Evolutionary conservation across 2,797 vertebrate genomes (phyloP), one percentile per base, ranked within the genome.

Genomic region (Ciconia nigra): DNA sequence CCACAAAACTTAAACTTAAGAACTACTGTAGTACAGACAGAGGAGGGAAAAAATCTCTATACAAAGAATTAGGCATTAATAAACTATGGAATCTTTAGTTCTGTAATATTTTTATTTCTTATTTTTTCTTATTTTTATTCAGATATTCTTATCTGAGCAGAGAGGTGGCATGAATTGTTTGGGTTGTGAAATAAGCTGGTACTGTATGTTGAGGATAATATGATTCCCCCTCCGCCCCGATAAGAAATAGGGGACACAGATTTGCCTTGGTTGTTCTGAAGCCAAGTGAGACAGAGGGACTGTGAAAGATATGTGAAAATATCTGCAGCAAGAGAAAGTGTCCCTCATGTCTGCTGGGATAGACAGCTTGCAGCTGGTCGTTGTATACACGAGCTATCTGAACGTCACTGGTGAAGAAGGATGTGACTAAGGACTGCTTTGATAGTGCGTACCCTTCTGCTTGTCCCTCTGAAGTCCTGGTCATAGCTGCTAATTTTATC

Each of bases 311-410:
- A 10, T 0, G 13, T 41, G 42, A 15, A 59, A 33, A 6, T 55
- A 25, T 5, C 57, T 57, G 57, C 76, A 63, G 37, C 10, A 8
- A 33, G 57, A 65, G 62, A 8, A 39, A 17, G 13, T 1, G 4
- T 65, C 54, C 24, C n/a, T 88, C 2, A 0, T 10, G 35, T 21
- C 41, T 79, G 92, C 52, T 73, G 89, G 13, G 25, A 26, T 4
- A n/a, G 71, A 37, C 28, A 33, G 51, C n/a, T 70, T 76, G 51
- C 82, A 44, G 74, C 63, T 87, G 82, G 28, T 13, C 0, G 4
- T 15, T 29, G 39, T 39, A 0, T 10, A 7, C 39, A 4, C 0
- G 4, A 37, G 47, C 29, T 57, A 12, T 37, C 37, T 58, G 62
- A 22, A 3, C 63, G 5, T 41, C 25, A 1, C 46, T 44, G 10